These are phyloP conservation scores for Chloroclystis v-ata DNA, from an alignment of 2,888 invertebrate species.

Conservation along the genomic window DNA sequence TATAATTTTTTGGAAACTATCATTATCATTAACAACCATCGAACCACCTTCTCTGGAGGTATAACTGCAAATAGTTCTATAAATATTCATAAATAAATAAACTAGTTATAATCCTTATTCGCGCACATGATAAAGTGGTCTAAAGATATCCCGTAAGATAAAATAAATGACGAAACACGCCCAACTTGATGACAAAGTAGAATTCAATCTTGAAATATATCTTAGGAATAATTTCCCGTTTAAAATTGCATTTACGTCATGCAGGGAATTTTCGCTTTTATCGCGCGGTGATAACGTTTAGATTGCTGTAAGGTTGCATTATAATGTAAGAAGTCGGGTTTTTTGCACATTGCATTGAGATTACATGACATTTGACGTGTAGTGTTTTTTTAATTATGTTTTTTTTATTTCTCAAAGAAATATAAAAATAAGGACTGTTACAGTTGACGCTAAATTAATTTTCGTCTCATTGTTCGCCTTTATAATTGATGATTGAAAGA, in stretches of 20 bases:
- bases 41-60: no score
- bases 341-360: neutral
- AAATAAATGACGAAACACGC: conserved; percentile 8
- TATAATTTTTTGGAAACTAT: no score
- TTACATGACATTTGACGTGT: conserved; percentile 5
- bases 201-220: conserved; percentile 7
- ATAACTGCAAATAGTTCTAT: no score
- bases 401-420: neutral
- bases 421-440: no score
- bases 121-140: conserved; percentile 1
- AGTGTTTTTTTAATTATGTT: conserved; percentile 15
- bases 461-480: no score
- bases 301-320: neutral
- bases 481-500: no score
- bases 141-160: conserved; percentile 2
- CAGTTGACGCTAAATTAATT: no score
- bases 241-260: conserved; percentile 5
- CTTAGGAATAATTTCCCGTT: conserved; percentile 1
- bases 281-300: neutral
- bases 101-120: neutral
- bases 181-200: conserved; percentile 4
- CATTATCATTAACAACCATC: no score
- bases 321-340: conserved; percentile 1
- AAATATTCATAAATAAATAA: no score
- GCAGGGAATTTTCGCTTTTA: conserved; percentile 2